A percentile compares a stretch with the other conserved stretches of the same genome.
These are phyloP conservation scores for Tyto alba DNA, from an alignment of 2,113 vertebrate species.

Conservation along the genomic window DNA sequence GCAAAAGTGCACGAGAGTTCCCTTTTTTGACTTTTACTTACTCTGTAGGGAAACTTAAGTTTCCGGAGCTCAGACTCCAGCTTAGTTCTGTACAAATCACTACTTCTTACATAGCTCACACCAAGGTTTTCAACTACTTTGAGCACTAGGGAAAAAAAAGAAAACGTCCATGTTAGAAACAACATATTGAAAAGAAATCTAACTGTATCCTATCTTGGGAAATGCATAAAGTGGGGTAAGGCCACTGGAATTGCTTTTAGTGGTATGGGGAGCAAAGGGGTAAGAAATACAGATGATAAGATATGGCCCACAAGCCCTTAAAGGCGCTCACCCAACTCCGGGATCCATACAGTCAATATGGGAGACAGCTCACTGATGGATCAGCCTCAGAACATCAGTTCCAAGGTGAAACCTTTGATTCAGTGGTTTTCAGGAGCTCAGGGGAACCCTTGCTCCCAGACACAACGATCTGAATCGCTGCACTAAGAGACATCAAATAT, in stretches of 20 bases:
- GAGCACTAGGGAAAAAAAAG: constrained; percentile 74
- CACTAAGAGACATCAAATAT: background rate
- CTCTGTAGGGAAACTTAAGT: constrained; percentile 82
- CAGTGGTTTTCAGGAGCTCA: background rate
- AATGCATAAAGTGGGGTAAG: background rate
- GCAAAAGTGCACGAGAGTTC: background rate
- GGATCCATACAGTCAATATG: background rate
- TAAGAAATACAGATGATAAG: background rate
- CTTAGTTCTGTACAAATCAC: constrained; percentile 73
- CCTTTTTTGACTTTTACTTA: constrained; percentile 49
- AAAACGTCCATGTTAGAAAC: background rate
- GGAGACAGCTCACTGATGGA: background rate
- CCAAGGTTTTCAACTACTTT: constrained; percentile 90
- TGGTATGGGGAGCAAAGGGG: background rate
- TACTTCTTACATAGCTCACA: constrained; percentile 77
- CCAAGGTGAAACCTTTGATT: background rate
- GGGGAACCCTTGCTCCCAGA: background rate
- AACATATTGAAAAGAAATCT: background rate
- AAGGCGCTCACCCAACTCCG: rapidly evolving
- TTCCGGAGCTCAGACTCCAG: constrained; percentile 69
- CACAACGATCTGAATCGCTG: rapidly evolving
- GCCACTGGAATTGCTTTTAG: background rate
- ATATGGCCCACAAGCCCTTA: rapidly evolving
- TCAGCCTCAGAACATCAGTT: rapidly evolving
- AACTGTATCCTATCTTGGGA: background rate